phyloP scores from a whole-genome alignment of 2,113 vertebrate species.

The Laticauda colubrina region DNA sequence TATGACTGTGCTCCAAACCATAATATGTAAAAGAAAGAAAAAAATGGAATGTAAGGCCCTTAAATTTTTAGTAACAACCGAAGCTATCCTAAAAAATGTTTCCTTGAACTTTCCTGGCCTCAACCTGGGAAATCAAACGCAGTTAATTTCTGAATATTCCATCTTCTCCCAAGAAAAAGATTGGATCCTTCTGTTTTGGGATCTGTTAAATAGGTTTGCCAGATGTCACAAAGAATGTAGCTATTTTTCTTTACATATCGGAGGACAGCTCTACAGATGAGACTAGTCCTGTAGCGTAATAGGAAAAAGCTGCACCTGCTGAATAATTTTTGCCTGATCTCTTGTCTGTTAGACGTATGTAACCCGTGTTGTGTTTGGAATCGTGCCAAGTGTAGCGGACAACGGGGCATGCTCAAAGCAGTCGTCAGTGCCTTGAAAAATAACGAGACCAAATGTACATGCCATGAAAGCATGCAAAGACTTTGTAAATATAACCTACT shows the following conservation, averaged over 20 bases:
- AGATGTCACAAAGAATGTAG: neutral
- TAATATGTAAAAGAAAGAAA: neutral
- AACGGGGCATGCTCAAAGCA: fast-evolving
- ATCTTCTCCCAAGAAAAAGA: neutral
- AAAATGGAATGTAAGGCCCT: neutral
- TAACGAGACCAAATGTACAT: neutral
- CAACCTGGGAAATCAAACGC: neutral
- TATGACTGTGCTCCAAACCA: neutral
- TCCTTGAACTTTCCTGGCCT: neutral
- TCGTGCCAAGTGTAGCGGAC: neutral
- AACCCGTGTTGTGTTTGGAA: neutral
- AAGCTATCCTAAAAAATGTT: neutral
- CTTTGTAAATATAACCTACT: neutral
- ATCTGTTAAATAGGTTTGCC: neutral
- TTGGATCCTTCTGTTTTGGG: neutral
- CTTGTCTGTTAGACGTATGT: neutral
- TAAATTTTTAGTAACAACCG: neutral
- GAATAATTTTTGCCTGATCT: neutral
- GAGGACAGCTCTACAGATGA: neutral
- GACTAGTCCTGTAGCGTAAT: neutral
- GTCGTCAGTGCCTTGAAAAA: fast-evolving
- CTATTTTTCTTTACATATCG: neutral
- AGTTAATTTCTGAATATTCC: neutral
- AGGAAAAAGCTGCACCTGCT: conserved; percentile 2
- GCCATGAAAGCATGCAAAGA: neutral